Percentiles rank a stretch among this genome's conserved stretches.
Conservation (phyloP, 2,888 invertebrate species). For the Onchidella celtica region DNA sequence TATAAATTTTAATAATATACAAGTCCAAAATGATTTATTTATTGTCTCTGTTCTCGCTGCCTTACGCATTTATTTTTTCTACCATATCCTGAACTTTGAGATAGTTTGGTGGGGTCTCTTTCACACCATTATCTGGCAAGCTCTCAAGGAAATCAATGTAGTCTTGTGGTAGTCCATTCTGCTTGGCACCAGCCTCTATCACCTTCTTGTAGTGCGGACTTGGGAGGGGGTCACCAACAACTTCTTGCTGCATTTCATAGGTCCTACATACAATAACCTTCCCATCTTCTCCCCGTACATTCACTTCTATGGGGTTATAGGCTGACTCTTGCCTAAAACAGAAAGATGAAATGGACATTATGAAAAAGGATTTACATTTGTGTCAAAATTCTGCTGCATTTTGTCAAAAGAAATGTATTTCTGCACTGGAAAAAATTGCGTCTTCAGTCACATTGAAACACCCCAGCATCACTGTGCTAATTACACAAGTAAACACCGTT, state of each 20-base stretch:
- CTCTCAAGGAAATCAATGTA: conserved; percentile 87
- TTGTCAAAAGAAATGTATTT: too few species aligned
- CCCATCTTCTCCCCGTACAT: conserved; percentile 11
- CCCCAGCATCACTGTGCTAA: too few species aligned
- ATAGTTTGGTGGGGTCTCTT: conserved; percentile 77
- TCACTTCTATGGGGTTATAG: conserved; percentile 41
- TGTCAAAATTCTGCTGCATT: too few species aligned
- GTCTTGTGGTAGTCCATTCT: conserved; percentile 86
- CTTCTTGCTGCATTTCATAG: conserved; percentile 85
- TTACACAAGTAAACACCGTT: too few species aligned
- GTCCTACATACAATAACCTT: conserved; percentile 83
- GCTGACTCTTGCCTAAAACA: conserved; percentile 39
- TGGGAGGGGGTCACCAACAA: conserved; percentile 83
- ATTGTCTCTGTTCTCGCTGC: too few species aligned
- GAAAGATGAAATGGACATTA: too few species aligned
- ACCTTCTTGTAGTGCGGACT: conserved; percentile 88
- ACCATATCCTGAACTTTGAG: conserved; percentile 52
- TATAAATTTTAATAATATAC: too few species aligned
- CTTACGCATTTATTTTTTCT: too few species aligned
- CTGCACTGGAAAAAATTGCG: too few species aligned
- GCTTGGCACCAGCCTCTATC: conserved; percentile 87
- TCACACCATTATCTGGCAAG: conserved; percentile 88
- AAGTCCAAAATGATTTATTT: too few species aligned
- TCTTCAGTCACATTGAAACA: too few species aligned
- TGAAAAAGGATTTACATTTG: too few species aligned